phyloP scores from a whole-genome alignment of 2,888 invertebrate genomes.

The Listrodromus nycthemerus region DNA sequence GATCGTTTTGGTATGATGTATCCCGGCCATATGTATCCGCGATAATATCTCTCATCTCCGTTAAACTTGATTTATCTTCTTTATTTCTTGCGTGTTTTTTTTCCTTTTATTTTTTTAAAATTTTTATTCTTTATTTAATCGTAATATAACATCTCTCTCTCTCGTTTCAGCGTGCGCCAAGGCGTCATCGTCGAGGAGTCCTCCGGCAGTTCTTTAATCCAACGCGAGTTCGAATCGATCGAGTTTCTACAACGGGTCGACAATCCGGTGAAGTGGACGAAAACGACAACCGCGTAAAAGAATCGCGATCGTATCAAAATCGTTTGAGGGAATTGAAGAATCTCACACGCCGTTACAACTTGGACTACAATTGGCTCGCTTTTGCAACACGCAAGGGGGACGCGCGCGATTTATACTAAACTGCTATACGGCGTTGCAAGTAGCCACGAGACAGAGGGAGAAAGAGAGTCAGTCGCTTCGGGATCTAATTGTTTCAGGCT shows the following conservation, averaged over 20 bases:
- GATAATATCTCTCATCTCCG: constrained; percentile 63
- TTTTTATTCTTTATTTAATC: constrained; percentile 36
- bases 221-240: constrained; percentile 46
- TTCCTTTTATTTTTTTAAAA: constrained; percentile 13
- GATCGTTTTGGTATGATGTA: constrained; percentile 83
- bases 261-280: neutral
- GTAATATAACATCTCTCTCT: constrained; percentile 22
- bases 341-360: constrained; percentile 31
- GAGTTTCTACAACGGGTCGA: constrained; percentile 18
- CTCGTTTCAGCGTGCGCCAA: constrained; percentile 20
- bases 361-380: constrained; percentile 22
- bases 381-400: constrained; percentile 18
- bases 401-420: constrained; percentile 30
- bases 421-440: constrained; percentile 29
- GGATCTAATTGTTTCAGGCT: constrained; percentile 58
- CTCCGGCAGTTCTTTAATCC: constrained; percentile 17
- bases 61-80: constrained; percentile 13
- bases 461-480: constrained; percentile 62
- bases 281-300: neutral
- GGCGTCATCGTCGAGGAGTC: constrained; percentile 14
- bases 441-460: constrained; percentile 54
- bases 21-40: constrained; percentile 79
- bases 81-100: constrained; percentile 31
- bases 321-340: neutral
- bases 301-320: constrained; percentile 8